phyloP scores from a whole-genome alignment of 1,140 invertebrate genomes.

The Drosophila saltans region DNA sequence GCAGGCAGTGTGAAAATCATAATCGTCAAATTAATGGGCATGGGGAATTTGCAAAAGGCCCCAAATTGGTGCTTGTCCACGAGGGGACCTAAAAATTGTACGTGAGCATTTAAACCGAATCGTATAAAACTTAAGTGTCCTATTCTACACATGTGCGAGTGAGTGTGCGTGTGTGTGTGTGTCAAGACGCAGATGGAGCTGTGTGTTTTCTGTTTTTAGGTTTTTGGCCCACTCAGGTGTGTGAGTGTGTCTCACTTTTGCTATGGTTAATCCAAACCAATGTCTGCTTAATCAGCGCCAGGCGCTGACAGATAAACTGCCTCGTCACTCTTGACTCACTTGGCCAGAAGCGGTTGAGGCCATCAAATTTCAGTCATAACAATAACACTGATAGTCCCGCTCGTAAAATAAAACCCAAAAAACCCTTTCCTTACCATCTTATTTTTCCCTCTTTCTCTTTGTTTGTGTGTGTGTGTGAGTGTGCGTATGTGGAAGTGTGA shows the following conservation, averaged over 20 bases:
- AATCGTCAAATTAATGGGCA: slow-evolving; percentile 76
- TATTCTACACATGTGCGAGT: slow-evolving; percentile 23
- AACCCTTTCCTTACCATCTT: slow-evolving; percentile 67
- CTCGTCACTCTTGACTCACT: slow-evolving; percentile 34
- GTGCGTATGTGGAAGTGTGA: slow-evolving; percentile 34
- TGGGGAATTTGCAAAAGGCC: slow-evolving; percentile 49
- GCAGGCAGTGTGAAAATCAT: slow-evolving; percentile 63
- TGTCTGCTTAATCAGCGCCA: slow-evolving; percentile 52
- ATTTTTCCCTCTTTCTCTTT: slow-evolving; percentile 32
- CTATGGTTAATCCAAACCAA: slow-evolving; percentile 50
- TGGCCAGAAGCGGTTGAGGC: slow-evolving; percentile 67
- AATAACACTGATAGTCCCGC: slow-evolving; percentile 79
- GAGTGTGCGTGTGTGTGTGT: background rate
- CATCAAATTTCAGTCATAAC: slow-evolving; percentile 81
- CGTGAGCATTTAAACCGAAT: slow-evolving; percentile 74
- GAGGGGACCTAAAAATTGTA: slow-evolving; percentile 43
- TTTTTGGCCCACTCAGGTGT: slow-evolving; percentile 61
- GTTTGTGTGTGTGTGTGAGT: slow-evolving; percentile 29
- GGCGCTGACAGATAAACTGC: slow-evolving; percentile 36
- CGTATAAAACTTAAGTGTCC: slow-evolving; percentile 74
- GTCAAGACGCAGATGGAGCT: background rate
- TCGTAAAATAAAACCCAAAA: slow-evolving; percentile 75
- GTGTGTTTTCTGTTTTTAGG: background rate
- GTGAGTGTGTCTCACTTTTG: slow-evolving; percentile 50
- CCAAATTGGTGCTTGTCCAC: slow-evolving; percentile 60